Conservation (phyloP, 2,797 vertebrate genomes). For the Etheostoma nigrum region DNA sequence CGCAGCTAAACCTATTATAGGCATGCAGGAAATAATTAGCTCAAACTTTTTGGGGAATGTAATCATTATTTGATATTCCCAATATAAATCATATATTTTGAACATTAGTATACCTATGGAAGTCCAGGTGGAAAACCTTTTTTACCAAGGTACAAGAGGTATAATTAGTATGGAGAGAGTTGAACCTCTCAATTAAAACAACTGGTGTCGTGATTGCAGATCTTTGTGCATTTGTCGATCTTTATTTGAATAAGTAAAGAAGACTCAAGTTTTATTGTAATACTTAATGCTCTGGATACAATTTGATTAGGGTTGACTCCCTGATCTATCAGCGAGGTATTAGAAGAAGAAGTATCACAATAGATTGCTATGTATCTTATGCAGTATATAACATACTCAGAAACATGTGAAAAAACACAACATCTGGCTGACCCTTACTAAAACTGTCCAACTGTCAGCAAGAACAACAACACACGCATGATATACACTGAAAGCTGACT, state of each 20-base stretch:
- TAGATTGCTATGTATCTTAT: neutral
- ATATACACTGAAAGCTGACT: conserved; percentile 39
- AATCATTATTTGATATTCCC: neutral
- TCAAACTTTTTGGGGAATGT: neutral
- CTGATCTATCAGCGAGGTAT: neutral
- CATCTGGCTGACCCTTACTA: conserved; percentile 7
- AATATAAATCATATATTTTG: neutral
- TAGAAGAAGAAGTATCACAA: neutral
- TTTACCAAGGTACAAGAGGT: neutral
- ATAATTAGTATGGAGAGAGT: neutral
- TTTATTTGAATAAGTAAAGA: conserved; percentile 1
- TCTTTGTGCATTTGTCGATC: neutral
- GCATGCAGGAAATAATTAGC: neutral
- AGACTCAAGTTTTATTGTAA: neutral
- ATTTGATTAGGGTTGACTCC: neutral
- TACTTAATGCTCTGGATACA: neutral
- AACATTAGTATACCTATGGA: neutral
- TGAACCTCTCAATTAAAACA: neutral
- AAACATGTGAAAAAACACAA: neutral
- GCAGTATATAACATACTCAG: neutral
- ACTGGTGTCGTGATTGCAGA: neutral
- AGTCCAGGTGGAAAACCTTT: neutral
- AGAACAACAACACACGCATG: conserved; percentile 11
- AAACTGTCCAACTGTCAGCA: conserved; percentile 15
- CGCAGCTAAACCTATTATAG: neutral